phyloP scores from a whole-genome alignment of 1,140 invertebrate species.

The Trigoniulus corallinus region DNA sequence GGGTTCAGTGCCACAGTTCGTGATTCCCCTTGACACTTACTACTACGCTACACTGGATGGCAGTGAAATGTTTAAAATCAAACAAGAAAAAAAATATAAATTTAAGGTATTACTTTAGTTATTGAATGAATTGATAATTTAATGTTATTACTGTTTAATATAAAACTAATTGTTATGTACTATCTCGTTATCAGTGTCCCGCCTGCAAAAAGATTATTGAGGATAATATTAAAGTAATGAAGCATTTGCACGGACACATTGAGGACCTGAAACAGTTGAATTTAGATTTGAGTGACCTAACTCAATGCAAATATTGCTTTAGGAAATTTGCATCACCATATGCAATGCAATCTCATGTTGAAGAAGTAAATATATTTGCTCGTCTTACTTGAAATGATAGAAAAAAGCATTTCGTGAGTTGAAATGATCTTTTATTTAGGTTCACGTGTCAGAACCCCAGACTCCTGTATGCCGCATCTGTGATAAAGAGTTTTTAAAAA shows the following conservation, averaged over 20 bases:
- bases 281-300: slow-evolving; percentile 27
- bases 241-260: slow-evolving; percentile 27
- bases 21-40: no score
- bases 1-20: no score
- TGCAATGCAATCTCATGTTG: slow-evolving; percentile 29
- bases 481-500: not conserved
- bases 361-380: slow-evolving; percentile 20
- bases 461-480: slow-evolving; percentile 9
- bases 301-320: slow-evolving; percentile 29
- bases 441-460: slow-evolving; percentile 6
- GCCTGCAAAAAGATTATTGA: slow-evolving; percentile 28
- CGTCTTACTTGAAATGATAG: not conserved
- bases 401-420: not conserved
- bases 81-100: not conserved
- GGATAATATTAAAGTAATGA: slow-evolving; percentile 27
- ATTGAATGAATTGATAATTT: no score
- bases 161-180: not conserved
- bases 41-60: not conserved
- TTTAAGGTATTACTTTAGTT: not conserved
- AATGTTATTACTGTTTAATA: no score
- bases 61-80: not conserved
- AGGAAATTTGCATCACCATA: slow-evolving; percentile 29
- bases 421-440: not conserved
- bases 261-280: slow-evolving; percentile 25
- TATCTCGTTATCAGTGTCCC: slow-evolving; percentile 21